A percentile compares a stretch with the other conserved stretches of the same genome.
Evolutionary conservation across 2,797 vertebrate genomes (phyloP).

Genomic region (Kryptolebias ocellatus): DNA sequence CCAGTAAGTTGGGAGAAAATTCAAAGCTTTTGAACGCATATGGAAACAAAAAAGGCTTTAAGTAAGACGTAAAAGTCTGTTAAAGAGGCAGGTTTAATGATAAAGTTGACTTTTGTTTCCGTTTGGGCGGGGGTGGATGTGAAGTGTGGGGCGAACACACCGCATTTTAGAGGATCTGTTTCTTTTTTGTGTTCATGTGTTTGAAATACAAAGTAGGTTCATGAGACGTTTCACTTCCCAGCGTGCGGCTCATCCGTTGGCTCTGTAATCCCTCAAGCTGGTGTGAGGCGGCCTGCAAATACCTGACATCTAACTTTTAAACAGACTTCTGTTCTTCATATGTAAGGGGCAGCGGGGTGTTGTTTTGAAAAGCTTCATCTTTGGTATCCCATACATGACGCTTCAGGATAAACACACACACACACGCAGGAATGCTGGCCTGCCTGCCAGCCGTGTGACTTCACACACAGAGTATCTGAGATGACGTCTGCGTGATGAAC

Average conservation of each 20-base stretch:
- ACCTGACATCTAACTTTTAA: slow-evolving; percentile 53
- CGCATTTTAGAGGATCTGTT: not conserved
- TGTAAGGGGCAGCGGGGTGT: slow-evolving; percentile 14
- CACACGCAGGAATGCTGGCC: slow-evolving; percentile 52
- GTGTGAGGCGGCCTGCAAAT: slow-evolving; percentile 28
- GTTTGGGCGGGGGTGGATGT: slow-evolving; percentile 2
- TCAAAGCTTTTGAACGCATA: slow-evolving; percentile 2
- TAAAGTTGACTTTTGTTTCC: slow-evolving; percentile 7
- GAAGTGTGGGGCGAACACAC: not conserved
- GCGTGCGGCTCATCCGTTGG: not conserved
- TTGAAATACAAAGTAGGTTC: not conserved
- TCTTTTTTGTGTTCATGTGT: not conserved
- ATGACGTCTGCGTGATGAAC: slow-evolving; percentile 70
- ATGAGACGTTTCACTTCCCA: slow-evolving; percentile 4
- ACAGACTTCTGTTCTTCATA: slow-evolving; percentile 16
- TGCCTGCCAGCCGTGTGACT: slow-evolving; percentile 72
- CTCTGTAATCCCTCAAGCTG: slow-evolving; percentile 20
- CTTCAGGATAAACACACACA: slow-evolving; percentile 6
- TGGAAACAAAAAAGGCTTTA: slow-evolving; percentile 4
- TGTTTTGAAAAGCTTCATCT: slow-evolving; percentile 47
- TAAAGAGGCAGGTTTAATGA: slow-evolving; percentile 18
- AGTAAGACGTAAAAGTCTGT: not conserved
- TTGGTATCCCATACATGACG: slow-evolving; percentile 31
- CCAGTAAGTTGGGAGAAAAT: slow-evolving; percentile 83
- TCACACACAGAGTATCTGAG: slow-evolving; percentile 74